phyloP scores from a whole-genome alignment of 1,140 invertebrate genomes.

The honey bee (Apis mellifera) region DNA sequence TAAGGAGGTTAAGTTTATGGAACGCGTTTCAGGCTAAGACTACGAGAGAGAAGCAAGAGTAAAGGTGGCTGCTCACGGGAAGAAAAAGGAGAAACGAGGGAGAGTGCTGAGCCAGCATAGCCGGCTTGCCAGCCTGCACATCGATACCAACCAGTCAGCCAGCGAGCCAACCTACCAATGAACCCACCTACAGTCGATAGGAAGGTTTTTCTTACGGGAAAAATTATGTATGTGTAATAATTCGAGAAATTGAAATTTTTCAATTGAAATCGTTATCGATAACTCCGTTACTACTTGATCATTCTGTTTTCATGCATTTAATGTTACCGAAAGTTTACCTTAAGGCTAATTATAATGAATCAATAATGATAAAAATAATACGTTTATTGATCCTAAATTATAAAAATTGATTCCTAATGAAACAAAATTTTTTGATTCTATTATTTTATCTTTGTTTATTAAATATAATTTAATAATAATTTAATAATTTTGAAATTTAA shows the following conservation, averaged over 20 bases:
- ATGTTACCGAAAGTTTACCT: not conserved
- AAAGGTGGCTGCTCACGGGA: constrained; percentile 64
- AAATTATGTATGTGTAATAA: constrained; percentile 39
- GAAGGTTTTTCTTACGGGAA: constrained; percentile 50
- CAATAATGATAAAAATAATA: too few relatives aligned
- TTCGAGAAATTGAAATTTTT: constrained; percentile 35
- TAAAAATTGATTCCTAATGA: too few relatives aligned
- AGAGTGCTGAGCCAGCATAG: constrained; percentile 81
- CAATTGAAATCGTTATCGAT: not conserved
- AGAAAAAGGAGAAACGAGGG: constrained; percentile 73
- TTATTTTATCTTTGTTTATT: too few relatives aligned
- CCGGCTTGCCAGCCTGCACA: constrained; percentile 79
- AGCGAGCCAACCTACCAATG: constrained; percentile 76
- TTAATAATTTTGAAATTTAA: too few relatives aligned
- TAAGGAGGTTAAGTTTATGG: constrained; percentile 69
- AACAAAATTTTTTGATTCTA: too few relatives aligned
- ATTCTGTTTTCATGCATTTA: not conserved
- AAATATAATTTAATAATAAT: too few relatives aligned
- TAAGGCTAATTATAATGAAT: not conserved
- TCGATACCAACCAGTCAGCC: constrained; percentile 81
- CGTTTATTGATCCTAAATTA: too few relatives aligned
- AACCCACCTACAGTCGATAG: constrained; percentile 63
- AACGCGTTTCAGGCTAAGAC: constrained; percentile 61
- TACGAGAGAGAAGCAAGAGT: constrained; percentile 57
- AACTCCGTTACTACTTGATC: too few relatives aligned